Percentiles rank a stretch among this genome's conserved stretches.
Conservation (phyloP, 1,140 invertebrate species). For the Drosophila teissieri region DNA sequence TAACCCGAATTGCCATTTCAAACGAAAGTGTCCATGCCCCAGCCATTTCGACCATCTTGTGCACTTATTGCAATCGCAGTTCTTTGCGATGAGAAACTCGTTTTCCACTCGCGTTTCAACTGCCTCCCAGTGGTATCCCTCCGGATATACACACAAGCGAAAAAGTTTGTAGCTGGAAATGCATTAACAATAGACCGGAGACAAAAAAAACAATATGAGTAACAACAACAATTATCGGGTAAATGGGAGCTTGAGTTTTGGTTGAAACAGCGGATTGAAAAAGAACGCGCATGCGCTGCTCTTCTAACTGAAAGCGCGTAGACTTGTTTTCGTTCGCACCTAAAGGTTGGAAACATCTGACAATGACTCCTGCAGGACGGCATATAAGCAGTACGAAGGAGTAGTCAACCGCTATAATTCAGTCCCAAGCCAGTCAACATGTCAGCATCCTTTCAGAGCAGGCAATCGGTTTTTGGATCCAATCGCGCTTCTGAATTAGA, state of each 20-base stretch:
- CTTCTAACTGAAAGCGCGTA: slow-evolving; percentile 2
- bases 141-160: slow-evolving; percentile 63
- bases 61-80: background rate
- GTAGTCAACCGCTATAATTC: background rate
- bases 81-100: slow-evolving; percentile 42
- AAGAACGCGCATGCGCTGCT: slow-evolving; percentile 34
- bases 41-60: background rate
- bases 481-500: too few species aligned
- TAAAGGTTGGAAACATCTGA: slow-evolving; percentile 24
- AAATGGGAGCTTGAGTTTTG: slow-evolving; percentile 11
- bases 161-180: slow-evolving; percentile 60
- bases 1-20: slow-evolving; percentile 25
- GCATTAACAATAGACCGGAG: slow-evolving; percentile 45
- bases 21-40: slow-evolving; percentile 13
- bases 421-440: slow-evolving; percentile 24
- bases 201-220: slow-evolving; percentile 54
- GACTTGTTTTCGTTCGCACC: slow-evolving; percentile 33
- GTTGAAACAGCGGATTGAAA: slow-evolving; percentile 12
- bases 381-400: background rate
- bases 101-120: slow-evolving; percentile 49
- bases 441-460: background rate
- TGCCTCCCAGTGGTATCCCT: slow-evolving; percentile 19
- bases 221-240: slow-evolving; percentile 3
- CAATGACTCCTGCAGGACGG: slow-evolving; percentile 37
- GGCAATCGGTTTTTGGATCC: background rate